phyloP scores from a whole-genome alignment of 2,113 vertebrate genomes.

The Callopanchax toddi region DNA sequence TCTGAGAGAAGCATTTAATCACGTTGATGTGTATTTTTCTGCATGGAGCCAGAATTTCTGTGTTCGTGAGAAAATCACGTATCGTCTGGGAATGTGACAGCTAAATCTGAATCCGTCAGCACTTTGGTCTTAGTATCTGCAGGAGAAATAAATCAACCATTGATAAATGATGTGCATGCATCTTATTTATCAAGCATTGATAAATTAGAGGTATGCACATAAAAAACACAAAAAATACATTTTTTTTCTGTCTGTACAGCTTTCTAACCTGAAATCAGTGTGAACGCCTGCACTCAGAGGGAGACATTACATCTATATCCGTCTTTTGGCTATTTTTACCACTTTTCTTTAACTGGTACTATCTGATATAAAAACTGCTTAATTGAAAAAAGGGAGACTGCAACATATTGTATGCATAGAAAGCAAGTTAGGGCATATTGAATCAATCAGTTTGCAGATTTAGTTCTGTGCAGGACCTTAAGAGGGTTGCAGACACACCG shows the following conservation, averaged over 20 bases:
- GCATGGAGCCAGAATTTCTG: constrained; percentile 15
- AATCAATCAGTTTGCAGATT: no score
- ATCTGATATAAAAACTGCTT: no score
- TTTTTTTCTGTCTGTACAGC: constrained; percentile 13
- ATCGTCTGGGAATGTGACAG: constrained; percentile 35
- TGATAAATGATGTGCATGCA: constrained; percentile 39
- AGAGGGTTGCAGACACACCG: background rate
- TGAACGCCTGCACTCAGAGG: no score
- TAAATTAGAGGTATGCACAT: constrained; percentile 33
- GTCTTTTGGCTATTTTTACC: constrained; percentile 62
- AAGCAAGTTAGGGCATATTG: no score
- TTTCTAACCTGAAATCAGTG: constrained; percentile 14
- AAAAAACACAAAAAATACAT: constrained; percentile 25
- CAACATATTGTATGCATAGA: no score
- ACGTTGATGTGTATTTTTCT: constrained; percentile 56
- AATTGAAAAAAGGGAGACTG: no score
- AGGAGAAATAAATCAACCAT: constrained; percentile 52
- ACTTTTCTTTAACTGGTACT: constrained; percentile 59
- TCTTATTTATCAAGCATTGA: constrained; percentile 40
- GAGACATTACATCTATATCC: no score
- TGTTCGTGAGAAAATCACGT: constrained; percentile 23
- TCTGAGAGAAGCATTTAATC: constrained; percentile 52
- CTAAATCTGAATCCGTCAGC: constrained; percentile 70
- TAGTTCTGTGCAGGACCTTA: no score
- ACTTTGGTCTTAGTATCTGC: constrained; percentile 58